Evolutionary conservation across 2,113 vertebrate genomes (phyloP), one percentile per base, ranked within the genome.

Genomic region (Xenus cinereus): DNA sequence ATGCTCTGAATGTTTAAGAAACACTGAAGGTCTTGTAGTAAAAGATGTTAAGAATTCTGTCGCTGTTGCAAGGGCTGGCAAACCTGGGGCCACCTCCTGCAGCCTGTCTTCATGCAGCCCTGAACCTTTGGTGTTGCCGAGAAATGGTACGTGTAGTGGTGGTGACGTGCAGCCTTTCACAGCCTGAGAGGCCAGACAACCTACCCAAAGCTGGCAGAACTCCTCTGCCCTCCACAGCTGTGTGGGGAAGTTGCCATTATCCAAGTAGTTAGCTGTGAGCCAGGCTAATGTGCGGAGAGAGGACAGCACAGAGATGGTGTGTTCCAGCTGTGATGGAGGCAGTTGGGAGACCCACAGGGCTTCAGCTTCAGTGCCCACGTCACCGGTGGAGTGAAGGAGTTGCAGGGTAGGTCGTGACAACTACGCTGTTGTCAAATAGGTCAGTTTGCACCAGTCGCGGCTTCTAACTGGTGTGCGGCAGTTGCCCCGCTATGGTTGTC

Each of bases 321-420:
- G 28, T 30, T 86, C 59, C 41, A 51, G 60, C 80, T 91, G 64
- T 15, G 69, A 30, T 48, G 63, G 53, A 91, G 62, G 57, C 57
- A 72, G 37, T 43, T 41, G 64, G 46, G 48, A 45, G 39, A 53
- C 53, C 41, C 33, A 1, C 15, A 18, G 41, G 45, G 33, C 66
- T 87, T 73, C 0, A 4, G 59, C 13, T 43, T 62, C 23, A 26
- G 48, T 37, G 74, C 39, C 45, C 3, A 3, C 9, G 12, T 62
- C 5, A 4, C 37, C 30, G 8, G 26, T 23, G 83, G 59, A 41
- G 68, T 26, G 33, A 63, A 63, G 71, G 62, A 56, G 71, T 32
- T 0, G 0, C 1, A 7, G 59, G 6, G 32, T 17, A 11, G 86
- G 15, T n/a, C 1, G 0, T 10, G 24, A 4, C 17, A 53, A 1